Evolutionary conservation across 2,113 vertebrate genomes (phyloP).

Genomic region (Rana temporaria): DNA sequence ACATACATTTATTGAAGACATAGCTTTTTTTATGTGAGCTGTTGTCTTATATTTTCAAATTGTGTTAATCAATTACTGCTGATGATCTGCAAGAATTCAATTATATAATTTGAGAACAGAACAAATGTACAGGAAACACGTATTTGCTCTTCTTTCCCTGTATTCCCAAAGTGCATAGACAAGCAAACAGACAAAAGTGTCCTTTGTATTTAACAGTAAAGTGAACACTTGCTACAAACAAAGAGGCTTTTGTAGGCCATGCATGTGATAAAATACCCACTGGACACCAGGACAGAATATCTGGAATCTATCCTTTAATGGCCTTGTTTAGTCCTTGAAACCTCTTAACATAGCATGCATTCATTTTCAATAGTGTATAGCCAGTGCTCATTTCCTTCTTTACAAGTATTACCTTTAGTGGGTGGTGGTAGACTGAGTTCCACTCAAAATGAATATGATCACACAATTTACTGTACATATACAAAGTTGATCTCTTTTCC

Average conservation of each 20-base stretch:
- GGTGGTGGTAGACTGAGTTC: not conserved
- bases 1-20: constrained; percentile 39
- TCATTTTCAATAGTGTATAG: not conserved
- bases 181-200: constrained; percentile 34
- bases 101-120: not conserved
- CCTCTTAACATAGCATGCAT: constrained; percentile 2
- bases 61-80: constrained; percentile 54
- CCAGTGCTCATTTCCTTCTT: not conserved
- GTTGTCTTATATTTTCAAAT: constrained; percentile 46
- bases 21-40: constrained; percentile 51
- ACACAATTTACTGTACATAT: not conserved
- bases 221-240: constrained; percentile 51
- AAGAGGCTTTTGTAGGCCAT: constrained; percentile 42
- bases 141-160: constrained; percentile 39
- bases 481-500: not conserved
- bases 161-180: constrained; percentile 48
- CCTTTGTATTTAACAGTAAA: constrained; percentile 46
- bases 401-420: not conserved
- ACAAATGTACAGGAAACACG: constrained; percentile 26
- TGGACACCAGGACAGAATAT: constrained; percentile 43
- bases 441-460: not conserved
- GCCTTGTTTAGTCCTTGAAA: constrained; percentile 55
- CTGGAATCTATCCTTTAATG: constrained; percentile 52
- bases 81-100: constrained; percentile 38
- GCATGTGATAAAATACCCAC: constrained; percentile 50